Evolutionary conservation across 1,140 invertebrate genomes (phyloP), one percentile per base, ranked within the genome.

Genomic region (Proales similis): DNA sequence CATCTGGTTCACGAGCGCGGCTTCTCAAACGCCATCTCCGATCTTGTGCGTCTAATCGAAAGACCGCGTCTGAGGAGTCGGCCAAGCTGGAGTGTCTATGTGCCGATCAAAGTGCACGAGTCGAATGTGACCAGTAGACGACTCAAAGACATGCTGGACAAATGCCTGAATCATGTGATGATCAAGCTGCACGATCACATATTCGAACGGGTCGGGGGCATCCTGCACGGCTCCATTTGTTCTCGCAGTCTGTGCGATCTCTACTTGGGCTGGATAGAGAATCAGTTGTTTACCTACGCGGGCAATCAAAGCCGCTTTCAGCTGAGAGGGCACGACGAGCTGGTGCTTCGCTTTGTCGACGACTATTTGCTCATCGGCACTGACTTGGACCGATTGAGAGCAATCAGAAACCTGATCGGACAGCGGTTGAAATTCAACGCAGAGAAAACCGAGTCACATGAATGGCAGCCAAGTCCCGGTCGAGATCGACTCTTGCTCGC

Each of bases 181-280:
- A 42, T 57, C 12, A 57, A 57, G 32, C 27, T 57, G 19, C 51
- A 57, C 32, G 36, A 57, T 57, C 36, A 57, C 45, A 27, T 57
- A 12, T 57, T 42, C 30, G 51, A 57, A 42, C 29, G 51, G 20
- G 36, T 57, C 7, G 45, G 45, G 39, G 51, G 51, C 19, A 42
- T 57, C 17, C 11, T 57, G 30, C 51, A 57, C 19, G 51, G 51
- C 20, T 57, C 51, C 0, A 17, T 57, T 22, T 57, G 51, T 17
- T 57, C 51, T 1, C 17, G 51, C 4, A 57, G 45, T 26, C 20
- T 57, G 19, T 57, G 51, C n/a, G 51, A 57, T 14, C 32, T 57
- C 12, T 57, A 57, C 26, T 24, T 57, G 17, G 51, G 51, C 6
- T 27, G 32, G 45, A 57, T 57, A 11, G 51, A 57, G 22, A 39